These are phyloP conservation scores for Drosophila maculinotata DNA, from an alignment of 2,888 invertebrate species.

Conservation along the genomic window DNA sequence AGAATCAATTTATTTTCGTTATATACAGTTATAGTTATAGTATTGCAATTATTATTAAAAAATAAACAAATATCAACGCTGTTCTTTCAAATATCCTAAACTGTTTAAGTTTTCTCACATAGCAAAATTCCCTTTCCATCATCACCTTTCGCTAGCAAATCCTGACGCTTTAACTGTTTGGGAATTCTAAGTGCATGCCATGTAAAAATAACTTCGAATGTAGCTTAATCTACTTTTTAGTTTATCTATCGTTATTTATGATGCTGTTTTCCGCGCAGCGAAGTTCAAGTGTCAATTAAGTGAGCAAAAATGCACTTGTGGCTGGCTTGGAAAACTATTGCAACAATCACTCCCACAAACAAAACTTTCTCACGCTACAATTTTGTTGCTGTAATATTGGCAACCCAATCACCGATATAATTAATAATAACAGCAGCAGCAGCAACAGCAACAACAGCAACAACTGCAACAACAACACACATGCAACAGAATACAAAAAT, in stretches of 20 bases:
- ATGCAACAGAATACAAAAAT: constrained; percentile 11
- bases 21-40: too few species aligned
- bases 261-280: not conserved
- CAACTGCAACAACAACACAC: constrained; percentile 38
- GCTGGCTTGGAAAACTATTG: constrained; percentile 5
- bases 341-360: constrained; percentile 25
- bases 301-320: constrained; percentile 5
- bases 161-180: too few species aligned
- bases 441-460: constrained; percentile 33
- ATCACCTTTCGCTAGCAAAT: too few species aligned
- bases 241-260: not conserved
- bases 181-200: too few species aligned
- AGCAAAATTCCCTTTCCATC: too few species aligned
- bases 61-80: too few species aligned
- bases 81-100: too few species aligned
- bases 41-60: too few species aligned
- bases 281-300: constrained; percentile 51
- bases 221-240: too few species aligned
- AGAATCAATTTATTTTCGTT: too few species aligned
- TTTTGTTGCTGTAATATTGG: constrained; percentile 53
- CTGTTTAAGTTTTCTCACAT: too few species aligned
- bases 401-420: constrained; percentile 80
- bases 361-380: constrained; percentile 72
- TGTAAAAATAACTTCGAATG: too few species aligned
- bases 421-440: constrained; percentile 64